Evolutionary conservation across 1,140 invertebrate genomes (phyloP).

Genomic region (Brachionus plicatilis): DNA sequence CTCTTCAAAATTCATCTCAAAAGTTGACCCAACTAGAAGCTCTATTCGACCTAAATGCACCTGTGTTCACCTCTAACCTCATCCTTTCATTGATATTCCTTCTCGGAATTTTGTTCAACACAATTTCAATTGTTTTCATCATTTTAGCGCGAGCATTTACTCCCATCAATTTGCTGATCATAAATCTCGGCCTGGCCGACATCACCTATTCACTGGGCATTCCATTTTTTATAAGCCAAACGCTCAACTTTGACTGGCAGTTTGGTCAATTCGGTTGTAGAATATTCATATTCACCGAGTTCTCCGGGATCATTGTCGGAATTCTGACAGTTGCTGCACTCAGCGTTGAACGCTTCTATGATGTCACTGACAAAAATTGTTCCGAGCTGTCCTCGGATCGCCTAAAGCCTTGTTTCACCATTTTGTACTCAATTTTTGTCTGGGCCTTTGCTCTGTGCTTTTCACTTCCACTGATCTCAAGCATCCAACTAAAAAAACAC

Average conservation of each 20-base stretch:
- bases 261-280: constrained; percentile 9
- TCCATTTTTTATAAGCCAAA: constrained; percentile 38
- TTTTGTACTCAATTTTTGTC: neutral
- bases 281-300: constrained; percentile 39
- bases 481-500: neutral
- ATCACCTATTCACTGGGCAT: constrained; percentile 24
- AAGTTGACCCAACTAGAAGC: neutral
- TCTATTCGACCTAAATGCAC: neutral
- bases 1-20: neutral
- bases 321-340: constrained; percentile 25
- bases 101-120: neutral
- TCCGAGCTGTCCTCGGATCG: neutral
- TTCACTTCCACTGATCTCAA: neutral
- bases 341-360: constrained; percentile 14
- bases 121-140: neutral
- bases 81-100: neutral
- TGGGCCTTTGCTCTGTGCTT: constrained; percentile 16
- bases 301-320: constrained; percentile 12
- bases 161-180: constrained; percentile 9
- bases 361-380: constrained; percentile 26
- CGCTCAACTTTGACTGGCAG: neutral
- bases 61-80: neutral
- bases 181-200: constrained; percentile 21
- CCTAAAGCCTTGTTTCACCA: neutral
- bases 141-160: constrained; percentile 2